These are phyloP conservation scores for Muricea muricata DNA, from an alignment of 92 coral and sea anemone species.

Conservation along the genomic window DNA sequence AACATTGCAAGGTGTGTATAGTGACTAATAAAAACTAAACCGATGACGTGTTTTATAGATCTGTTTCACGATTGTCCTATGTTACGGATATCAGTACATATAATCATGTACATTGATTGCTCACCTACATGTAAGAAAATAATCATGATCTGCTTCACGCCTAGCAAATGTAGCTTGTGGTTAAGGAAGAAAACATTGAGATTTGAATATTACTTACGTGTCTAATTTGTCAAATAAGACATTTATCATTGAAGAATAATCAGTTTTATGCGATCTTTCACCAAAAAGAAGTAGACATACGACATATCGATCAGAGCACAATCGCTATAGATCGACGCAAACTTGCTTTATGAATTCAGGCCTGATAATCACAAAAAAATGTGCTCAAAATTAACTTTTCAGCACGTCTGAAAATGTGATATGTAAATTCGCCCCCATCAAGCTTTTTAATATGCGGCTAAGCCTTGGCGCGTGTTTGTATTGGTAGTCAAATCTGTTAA, in stretches of 20 bases:
- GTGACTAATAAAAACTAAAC: not conserved
- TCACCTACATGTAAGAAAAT: not conserved
- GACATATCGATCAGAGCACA: not conserved
- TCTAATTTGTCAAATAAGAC: slow-evolving; percentile 9
- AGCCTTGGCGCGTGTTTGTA: slow-evolving; percentile 30
- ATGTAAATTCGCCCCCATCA: slow-evolving; percentile 34
- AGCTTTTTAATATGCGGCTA: slow-evolving; percentile 21
- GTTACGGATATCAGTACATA: not conserved
- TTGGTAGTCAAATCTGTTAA: slow-evolving; percentile 22
- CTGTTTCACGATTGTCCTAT: not conserved
- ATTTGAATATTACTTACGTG: slow-evolving; percentile 9
- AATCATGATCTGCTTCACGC: not conserved
- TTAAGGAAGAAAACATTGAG: not conserved
- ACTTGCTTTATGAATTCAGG: not conserved
- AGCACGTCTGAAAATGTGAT: slow-evolving; percentile 4
- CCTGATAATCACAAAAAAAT: not conserved
- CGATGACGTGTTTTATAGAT: not conserved
- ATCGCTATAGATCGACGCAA: not conserved
- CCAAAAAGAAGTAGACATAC: not conserved
- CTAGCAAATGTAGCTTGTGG: not conserved
- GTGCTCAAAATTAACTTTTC: slow-evolving; percentile 1
- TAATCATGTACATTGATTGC: not conserved
- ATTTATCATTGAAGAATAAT: not conserved
- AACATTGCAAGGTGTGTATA: not conserved
- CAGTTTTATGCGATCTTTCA: not conserved